Conservation (phyloP, 2,113 vertebrate genomes). For the Anarhynchus alexandrinus region DNA sequence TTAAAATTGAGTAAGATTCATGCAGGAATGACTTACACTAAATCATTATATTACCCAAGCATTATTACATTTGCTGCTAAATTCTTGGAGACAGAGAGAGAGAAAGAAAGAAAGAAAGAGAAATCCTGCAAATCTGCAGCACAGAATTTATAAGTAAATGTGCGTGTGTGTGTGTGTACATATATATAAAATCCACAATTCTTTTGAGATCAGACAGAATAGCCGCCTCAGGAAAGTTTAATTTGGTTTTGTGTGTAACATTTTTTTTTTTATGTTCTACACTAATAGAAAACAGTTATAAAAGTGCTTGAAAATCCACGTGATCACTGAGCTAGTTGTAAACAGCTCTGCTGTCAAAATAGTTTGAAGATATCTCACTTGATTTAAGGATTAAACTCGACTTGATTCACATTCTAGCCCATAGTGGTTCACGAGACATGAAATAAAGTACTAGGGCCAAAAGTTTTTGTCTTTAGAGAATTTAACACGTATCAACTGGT, state of each 20-base stretch:
- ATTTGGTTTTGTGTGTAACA: not conserved
- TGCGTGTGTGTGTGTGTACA: accelerated
- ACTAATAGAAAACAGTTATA: not conserved
- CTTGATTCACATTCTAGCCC: not conserved
- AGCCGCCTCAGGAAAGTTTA: not conserved
- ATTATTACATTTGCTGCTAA: not conserved
- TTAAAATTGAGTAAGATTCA: not conserved
- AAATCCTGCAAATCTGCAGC: not conserved
- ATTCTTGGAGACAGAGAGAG: not conserved
- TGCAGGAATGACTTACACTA: not conserved
- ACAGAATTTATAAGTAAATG: not conserved
- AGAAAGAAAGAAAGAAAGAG: not conserved
- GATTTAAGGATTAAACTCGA: not conserved
- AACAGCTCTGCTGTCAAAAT: not conserved
- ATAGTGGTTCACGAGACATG: not conserved
- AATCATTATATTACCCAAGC: not conserved
- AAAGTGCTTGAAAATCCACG: not conserved
- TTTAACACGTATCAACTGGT: not conserved
- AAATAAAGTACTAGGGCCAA: not conserved
- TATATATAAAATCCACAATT: not conserved
- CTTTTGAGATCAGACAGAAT: not conserved
- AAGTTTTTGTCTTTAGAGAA: not conserved
- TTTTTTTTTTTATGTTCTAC: not conserved
- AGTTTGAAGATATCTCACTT: not conserved
- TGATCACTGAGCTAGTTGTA: not conserved